Conservation (phyloP, 2,113 vertebrate genomes). For the Pycnonotus jocosus region DNA sequence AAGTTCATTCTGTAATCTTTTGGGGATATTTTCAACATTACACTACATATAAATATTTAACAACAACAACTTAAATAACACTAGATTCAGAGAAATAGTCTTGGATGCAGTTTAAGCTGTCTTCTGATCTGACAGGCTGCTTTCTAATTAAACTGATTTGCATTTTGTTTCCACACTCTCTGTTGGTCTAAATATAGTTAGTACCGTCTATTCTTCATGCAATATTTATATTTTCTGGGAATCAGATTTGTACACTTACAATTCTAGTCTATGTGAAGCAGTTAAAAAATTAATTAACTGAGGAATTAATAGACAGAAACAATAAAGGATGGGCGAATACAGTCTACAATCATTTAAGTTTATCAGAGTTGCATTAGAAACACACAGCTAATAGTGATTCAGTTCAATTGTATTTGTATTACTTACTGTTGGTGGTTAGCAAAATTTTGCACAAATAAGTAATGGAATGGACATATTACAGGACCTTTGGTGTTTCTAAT, state of each 20-base stretch:
- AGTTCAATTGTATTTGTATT: not conserved
- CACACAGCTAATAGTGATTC: not conserved
- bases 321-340: not conserved
- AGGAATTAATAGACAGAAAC: not conserved
- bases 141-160: slow-evolving; percentile 24
- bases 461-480: not conserved
- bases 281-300: not conserved
- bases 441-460: not conserved
- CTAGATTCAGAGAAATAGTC: not conserved
- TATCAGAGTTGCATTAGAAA: not conserved
- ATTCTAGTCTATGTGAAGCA: not conserved
- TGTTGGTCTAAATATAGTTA: not conserved
- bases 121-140: slow-evolving; percentile 9
- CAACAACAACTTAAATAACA: slow-evolving; percentile 2
- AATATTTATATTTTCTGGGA: slow-evolving; percentile 8
- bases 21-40: not conserved
- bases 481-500: not conserved
- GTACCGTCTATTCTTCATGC: not conserved
- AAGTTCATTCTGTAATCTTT: not conserved
- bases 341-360: not conserved
- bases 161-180: not conserved
- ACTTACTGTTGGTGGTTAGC: not conserved
- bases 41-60: slow-evolving; percentile 36
- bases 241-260: not conserved
- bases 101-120: not conserved